These are phyloP conservation scores for Adelognathus sp. DNA, from an alignment of 2,888 invertebrate species.

Conservation along the genomic window DNA sequence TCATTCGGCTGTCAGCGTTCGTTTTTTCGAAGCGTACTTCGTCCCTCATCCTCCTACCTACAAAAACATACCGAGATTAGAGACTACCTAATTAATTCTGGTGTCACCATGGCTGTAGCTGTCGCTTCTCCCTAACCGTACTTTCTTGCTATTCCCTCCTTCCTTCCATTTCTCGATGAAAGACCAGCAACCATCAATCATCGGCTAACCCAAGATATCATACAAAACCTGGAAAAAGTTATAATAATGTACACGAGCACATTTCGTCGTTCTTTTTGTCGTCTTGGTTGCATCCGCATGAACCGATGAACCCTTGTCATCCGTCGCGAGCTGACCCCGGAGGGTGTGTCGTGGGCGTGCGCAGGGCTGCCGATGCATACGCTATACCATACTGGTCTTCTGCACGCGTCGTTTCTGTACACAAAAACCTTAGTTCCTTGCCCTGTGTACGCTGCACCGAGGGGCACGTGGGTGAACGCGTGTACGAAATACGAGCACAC, in stretches of 20 bases:
- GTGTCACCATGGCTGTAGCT: not conserved
- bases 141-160: not conserved
- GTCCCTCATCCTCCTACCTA: too few species aligned
- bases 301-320: conserved; percentile 54
- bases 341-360: conserved; percentile 79
- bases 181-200: conserved; percentile 33
- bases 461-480: conserved; percentile 56
- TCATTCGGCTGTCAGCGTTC: too few species aligned
- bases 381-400: conserved; percentile 14
- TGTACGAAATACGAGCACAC: conserved; percentile 49
- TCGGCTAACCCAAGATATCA: not conserved
- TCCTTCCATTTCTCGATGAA: not conserved
- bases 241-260: conserved; percentile 29
- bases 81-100: not conserved
- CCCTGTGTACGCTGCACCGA: not conserved
- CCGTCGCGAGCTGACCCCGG: conserved; percentile 48
- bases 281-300: conserved; percentile 35
- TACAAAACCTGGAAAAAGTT: conserved; percentile 15
- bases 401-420: conserved; percentile 44
- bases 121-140: not conserved
- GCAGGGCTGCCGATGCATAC: conserved; percentile 45
- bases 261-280: conserved; percentile 23
- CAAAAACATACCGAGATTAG: not conserved
- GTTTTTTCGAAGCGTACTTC: too few species aligned
- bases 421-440: not conserved